These are phyloP conservation scores for Hypsibius dujardini DNA, from an alignment of 1,140 invertebrate species.

Conservation along the genomic window DNA sequence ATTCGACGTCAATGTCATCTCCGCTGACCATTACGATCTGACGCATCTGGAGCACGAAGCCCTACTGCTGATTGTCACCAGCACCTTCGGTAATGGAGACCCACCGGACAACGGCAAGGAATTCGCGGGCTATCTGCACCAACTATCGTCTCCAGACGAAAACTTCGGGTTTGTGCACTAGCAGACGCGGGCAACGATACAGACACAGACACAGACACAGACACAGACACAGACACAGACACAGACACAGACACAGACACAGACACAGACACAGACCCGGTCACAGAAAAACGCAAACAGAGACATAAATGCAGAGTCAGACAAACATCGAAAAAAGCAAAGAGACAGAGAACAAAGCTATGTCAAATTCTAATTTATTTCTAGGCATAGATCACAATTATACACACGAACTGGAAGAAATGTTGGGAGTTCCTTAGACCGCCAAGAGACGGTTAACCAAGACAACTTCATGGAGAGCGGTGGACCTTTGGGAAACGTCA, in stretches of 20 bases:
- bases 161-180: not conserved
- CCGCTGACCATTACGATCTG: constrained; percentile 67
- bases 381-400: not conserved
- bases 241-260: too few species aligned
- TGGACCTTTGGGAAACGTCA: constrained; percentile 6
- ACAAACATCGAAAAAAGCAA: too few species aligned
- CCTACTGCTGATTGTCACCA: constrained; percentile 68
- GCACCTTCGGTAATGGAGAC: constrained; percentile 89
- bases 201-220: too few species aligned
- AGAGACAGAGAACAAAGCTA: too few species aligned
- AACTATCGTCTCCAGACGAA: constrained; percentile 10
- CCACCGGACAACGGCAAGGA: constrained; percentile 85
- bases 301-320: too few species aligned
- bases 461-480: not conserved
- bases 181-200: too few species aligned
- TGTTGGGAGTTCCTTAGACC: not conserved
- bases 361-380: too few species aligned
- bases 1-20: constrained; percentile 68
- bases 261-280: too few species aligned
- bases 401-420: not conserved
- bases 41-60: constrained; percentile 82
- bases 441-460: not conserved
- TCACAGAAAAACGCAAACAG: too few species aligned
- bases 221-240: too few species aligned
- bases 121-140: constrained; percentile 20